Conservation (phyloP, 2,888 invertebrate genomes). For the Nomada ferruginata region DNA sequence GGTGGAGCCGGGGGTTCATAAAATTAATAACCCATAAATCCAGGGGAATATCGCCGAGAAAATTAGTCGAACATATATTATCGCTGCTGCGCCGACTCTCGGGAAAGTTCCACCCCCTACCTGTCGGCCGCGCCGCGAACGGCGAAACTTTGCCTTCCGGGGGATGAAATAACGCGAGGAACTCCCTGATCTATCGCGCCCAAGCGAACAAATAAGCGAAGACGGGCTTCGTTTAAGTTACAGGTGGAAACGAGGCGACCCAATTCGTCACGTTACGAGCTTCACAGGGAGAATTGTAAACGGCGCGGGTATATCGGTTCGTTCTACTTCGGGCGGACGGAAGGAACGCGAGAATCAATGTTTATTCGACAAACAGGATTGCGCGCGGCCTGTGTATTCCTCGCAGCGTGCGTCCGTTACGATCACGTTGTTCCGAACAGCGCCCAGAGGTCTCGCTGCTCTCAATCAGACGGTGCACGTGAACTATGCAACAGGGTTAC, state of each 20-base stretch:
- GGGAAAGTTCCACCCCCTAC: constrained; percentile 7
- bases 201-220: too few species aligned
- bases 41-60: constrained; percentile 70
- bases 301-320: constrained; percentile 26
- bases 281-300: constrained; percentile 10
- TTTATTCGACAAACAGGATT: constrained; percentile 61
- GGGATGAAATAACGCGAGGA: not conserved
- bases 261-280: not conserved
- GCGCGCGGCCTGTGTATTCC: constrained; percentile 33
- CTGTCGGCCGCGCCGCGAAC: constrained; percentile 19
- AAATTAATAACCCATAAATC: constrained; percentile 80
- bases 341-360: constrained; percentile 61
- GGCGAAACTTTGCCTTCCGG: not conserved
- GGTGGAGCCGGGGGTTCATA: constrained; percentile 65
- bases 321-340: constrained; percentile 29
- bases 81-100: constrained; percentile 15
- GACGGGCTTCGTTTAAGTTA: too few species aligned
- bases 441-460: constrained; percentile 50
- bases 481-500: constrained; percentile 30
- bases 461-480: constrained; percentile 51
- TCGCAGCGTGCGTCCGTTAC: constrained; percentile 55
- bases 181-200: not conserved
- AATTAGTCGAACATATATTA: constrained; percentile 72
- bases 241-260: too few species aligned
- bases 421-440: constrained; percentile 65